Conservation (phyloP, 2,888 invertebrate genomes). For the Drosophila meridionalis region DNA sequence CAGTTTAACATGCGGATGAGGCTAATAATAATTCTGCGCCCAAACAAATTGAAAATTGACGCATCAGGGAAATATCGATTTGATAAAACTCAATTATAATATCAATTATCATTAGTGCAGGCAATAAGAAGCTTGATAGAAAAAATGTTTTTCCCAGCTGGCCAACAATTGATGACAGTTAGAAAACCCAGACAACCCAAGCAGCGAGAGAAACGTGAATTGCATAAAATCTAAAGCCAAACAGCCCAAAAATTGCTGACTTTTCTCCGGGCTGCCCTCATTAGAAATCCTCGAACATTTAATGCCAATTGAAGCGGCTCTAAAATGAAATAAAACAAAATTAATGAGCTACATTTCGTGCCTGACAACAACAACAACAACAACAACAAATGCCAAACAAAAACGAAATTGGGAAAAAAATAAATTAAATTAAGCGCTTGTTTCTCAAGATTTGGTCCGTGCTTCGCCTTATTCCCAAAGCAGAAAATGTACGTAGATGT, state of each 20-base stretch:
- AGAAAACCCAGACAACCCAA: conserved; percentile 23
- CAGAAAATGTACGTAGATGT: conserved; percentile 57
- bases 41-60: conserved; percentile 40
- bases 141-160: conserved; percentile 28
- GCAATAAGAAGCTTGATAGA: conserved; percentile 22
- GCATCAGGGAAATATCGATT: conserved; percentile 59
- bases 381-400: background rate
- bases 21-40: conserved; percentile 20
- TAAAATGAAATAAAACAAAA: conserved; percentile 77
- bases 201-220: conserved; percentile 66
- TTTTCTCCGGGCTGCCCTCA: conserved; percentile 31
- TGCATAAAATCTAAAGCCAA: conserved; percentile 71
- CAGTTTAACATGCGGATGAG: conserved; percentile 9
- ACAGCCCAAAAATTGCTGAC: conserved; percentile 63
- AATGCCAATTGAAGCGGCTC: conserved; percentile 64
- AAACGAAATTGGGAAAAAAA: conserved; percentile 55
- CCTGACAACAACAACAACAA: conserved; percentile 30
- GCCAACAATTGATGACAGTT: conserved; percentile 42
- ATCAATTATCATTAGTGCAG: conserved; percentile 67
- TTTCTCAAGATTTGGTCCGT: conserved; percentile 62
- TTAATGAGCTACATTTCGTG: conserved; percentile 75
- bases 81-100: conserved; percentile 48
- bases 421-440: conserved; percentile 78
- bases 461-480: conserved; percentile 9
- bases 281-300: conserved; percentile 53